Evolutionary conservation across 1,140 invertebrate species (phyloP), one percentile per base, ranked within the genome.

Genomic region (Drosophila persimilis): DNA sequence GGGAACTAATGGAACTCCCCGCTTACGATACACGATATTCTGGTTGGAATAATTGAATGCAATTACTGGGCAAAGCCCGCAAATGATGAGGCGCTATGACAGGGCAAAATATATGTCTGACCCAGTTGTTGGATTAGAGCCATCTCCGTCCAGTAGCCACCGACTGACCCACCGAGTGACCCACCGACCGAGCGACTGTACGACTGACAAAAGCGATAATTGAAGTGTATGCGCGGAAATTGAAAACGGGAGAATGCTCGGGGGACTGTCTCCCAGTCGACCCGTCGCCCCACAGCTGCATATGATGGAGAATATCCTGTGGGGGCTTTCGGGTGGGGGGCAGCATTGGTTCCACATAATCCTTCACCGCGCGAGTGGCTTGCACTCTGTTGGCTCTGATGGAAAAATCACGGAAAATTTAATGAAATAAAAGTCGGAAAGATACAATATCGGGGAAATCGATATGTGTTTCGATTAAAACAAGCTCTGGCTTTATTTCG

Each of bases 221-320:
- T 80, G 73, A 84, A 86, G 80, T 80, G 61, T 65, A 84, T 56
- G 50, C 77, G 73, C 63, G 77, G 77, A 85, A 86, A 85, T 84
- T 79, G 80, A 74, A 79, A 70, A 80, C 35, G 48, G 74, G 53
- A 67, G 59, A 44, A 43, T 29, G 45, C 22, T 26, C 41, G 13
- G 26, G 24, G 45, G 17, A 60, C 51, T 15, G 44, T 46, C 17
- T 2, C n/a, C 26, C 17, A n/a, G n/a, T n/a, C 29, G 6, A 6
- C 6, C 26, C 7, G 43, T 45, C 15, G 0, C 44, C 6, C 20
- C 24, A n/a, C 65, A 48, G 65, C 43, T 57, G 66, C 66, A 69
- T 57, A 69, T 69, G 63, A 69, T 69, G 63, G 65, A 39, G 52
- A 22, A 15, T 64, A 58, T 69, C 64, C 64, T 64, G 39, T 13